Percentiles rank a stretch among this genome's conserved stretches.
phyloP scores from a whole-genome alignment of 2,888 invertebrate species.

The Cepaea hortensis region DNA sequence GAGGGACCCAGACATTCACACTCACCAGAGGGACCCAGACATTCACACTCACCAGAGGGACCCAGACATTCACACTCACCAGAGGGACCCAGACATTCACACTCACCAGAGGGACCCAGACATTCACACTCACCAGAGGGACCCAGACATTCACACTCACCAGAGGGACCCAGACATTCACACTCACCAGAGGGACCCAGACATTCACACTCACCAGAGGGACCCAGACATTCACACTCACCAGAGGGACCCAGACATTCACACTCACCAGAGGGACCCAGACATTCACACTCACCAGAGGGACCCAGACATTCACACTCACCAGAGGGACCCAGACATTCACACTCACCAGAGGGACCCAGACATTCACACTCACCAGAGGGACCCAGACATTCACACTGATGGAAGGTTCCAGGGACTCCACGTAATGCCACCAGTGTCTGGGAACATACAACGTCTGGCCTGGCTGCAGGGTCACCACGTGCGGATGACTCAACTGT shows the following conservation, averaged over 20 bases:
- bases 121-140: slow-evolving; percentile 81
- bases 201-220: slow-evolving; percentile 82
- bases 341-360: slow-evolving; percentile 83
- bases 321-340: slow-evolving; percentile 87
- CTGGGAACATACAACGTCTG: slow-evolving; percentile 92
- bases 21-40: slow-evolving; percentile 84
- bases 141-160: too few relatives aligned
- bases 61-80: too few relatives aligned
- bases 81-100: too few relatives aligned
- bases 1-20: too few relatives aligned
- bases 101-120: slow-evolving; percentile 83
- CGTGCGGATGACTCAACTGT: slow-evolving; percentile 68
- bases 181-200: slow-evolving; percentile 83
- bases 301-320: too few relatives aligned
- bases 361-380: slow-evolving; percentile 80
- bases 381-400: slow-evolving; percentile 88
- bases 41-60: slow-evolving; percentile 83
- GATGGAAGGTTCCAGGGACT: slow-evolving; percentile 80
- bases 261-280: slow-evolving; percentile 83
- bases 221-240: too few relatives aligned
- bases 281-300: slow-evolving; percentile 81
- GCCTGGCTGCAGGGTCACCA: slow-evolving; percentile 86
- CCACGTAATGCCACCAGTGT: slow-evolving; percentile 98
- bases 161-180: too few relatives aligned
- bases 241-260: too few relatives aligned